A percentile compares a stretch with the other conserved stretches of the same genome.
Conservation (phyloP, 2,113 vertebrate species). For the Vireo altiloquus region DNA sequence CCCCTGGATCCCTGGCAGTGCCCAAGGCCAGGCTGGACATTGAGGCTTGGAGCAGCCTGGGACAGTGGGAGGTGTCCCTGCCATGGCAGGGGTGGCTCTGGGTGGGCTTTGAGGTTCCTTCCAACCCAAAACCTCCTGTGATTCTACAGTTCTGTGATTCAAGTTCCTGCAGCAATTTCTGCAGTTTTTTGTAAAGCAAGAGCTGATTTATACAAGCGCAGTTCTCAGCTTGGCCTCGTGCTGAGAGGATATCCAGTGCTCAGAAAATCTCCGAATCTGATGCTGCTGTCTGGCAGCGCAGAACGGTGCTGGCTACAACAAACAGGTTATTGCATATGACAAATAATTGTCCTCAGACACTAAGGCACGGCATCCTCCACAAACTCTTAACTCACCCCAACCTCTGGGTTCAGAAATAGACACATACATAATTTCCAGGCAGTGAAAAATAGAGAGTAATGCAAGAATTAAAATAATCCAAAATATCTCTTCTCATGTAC, state of each 20-base stretch:
- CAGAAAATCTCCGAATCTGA: not conserved
- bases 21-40: not conserved
- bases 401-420: not conserved
- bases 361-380: rapidly evolving
- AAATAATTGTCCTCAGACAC: not conserved
- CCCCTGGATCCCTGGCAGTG: not conserved
- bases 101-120: not conserved
- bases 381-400: not conserved
- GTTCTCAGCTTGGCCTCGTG: not conserved
- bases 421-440: not conserved
- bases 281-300: not conserved
- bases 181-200: not conserved
- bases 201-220: not conserved
- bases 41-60: not conserved
- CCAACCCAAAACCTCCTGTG: not conserved
- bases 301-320: not conserved
- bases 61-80: not conserved
- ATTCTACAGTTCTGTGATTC: not conserved
- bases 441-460: not conserved
- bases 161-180: not conserved
- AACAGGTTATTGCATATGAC: not conserved
- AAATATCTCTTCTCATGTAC: not conserved
- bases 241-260: not conserved
- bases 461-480: slow-evolving; percentile 14
- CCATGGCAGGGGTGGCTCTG: not conserved